phyloP scores from a whole-genome alignment of 2,888 invertebrate genomes.

The Microchrysa polita region DNA sequence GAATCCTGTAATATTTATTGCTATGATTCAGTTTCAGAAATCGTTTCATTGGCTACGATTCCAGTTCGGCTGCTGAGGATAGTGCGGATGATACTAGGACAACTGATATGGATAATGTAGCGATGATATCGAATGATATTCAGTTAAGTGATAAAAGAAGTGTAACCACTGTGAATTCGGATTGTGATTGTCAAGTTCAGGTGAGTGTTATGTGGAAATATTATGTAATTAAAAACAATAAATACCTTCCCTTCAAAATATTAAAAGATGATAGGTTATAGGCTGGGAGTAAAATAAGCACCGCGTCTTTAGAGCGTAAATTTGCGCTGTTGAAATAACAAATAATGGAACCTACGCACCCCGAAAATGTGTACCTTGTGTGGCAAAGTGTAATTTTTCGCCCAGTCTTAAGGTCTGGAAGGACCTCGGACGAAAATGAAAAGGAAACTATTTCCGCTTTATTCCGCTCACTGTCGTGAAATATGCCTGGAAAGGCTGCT shows the following conservation, averaged over 20 bases:
- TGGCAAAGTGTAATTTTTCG: too few species aligned
- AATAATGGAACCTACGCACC: too few species aligned
- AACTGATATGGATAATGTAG: slow-evolving; percentile 1
- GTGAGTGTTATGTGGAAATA: slow-evolving; percentile 51
- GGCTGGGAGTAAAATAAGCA: too few species aligned
- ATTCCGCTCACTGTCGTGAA: too few species aligned
- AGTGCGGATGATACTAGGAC: slow-evolving; percentile 4
- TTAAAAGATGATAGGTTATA: too few species aligned
- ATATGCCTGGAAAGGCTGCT: too few species aligned
- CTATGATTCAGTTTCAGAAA: slow-evolving; percentile 18
- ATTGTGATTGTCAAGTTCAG: slow-evolving; percentile 62
- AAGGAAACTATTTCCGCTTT: too few species aligned
- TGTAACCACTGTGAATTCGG: slow-evolving; percentile 51
- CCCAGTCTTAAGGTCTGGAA: too few species aligned
- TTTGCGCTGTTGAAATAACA: too few species aligned
- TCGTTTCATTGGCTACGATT: neutral
- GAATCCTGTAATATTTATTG: neutral
- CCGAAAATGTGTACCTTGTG: too few species aligned
- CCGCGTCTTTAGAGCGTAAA: too few species aligned
- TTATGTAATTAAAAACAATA: neutral
- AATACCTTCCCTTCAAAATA: neutral
- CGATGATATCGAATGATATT: slow-evolving; percentile 38
- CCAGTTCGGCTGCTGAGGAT: slow-evolving; percentile 4
- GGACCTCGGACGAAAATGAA: too few species aligned
- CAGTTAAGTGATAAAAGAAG: slow-evolving; percentile 54